Evolutionary conservation across 2,113 vertebrate genomes (phyloP).

Genomic region (Colinus virginianus): DNA sequence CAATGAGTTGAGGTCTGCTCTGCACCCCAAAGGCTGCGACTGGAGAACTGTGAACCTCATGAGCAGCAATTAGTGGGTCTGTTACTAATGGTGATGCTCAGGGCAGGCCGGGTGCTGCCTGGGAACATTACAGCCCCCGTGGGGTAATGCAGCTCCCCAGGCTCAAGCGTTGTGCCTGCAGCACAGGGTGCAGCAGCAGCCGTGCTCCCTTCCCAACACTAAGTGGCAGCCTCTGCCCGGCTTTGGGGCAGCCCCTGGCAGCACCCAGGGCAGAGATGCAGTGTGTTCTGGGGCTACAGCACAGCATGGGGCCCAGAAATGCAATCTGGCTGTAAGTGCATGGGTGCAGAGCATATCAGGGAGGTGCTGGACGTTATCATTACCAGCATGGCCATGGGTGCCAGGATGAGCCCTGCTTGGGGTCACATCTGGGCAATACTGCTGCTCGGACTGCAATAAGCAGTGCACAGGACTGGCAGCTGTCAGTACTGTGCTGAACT

Average conservation of each 20-base stretch:
- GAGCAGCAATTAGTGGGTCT: not conserved
- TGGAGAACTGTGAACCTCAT: accelerated
- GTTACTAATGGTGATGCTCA: accelerated
- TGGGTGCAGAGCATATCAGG: not conserved
- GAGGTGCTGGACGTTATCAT: not conserved
- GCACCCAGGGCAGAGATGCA: not conserved
- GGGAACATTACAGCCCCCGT: not conserved
- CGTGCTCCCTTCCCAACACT: slow-evolving; percentile 57
- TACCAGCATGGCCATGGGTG: not conserved
- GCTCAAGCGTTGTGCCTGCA: not conserved
- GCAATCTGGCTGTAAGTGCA: not conserved
- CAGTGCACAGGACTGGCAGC: slow-evolving; percentile 5
- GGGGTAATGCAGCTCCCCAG: not conserved
- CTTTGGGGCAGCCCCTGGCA: slow-evolving; percentile 48
- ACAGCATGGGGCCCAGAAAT: not conserved
- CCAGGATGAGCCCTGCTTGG: not conserved
- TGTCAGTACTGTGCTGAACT: slow-evolving; percentile 49
- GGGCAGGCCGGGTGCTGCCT: not conserved
- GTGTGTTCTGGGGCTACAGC: not conserved
- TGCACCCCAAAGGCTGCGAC: not conserved
- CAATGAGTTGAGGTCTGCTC: no score
- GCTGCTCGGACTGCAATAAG: not conserved
- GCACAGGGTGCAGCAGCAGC: slow-evolving; percentile 18
- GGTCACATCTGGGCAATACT: not conserved
- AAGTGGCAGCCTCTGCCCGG: slow-evolving; percentile 65